Base-by-base conservation (phyloP, 2,797 vertebrate species). In the Gymnopithys bicolor region DNA sequence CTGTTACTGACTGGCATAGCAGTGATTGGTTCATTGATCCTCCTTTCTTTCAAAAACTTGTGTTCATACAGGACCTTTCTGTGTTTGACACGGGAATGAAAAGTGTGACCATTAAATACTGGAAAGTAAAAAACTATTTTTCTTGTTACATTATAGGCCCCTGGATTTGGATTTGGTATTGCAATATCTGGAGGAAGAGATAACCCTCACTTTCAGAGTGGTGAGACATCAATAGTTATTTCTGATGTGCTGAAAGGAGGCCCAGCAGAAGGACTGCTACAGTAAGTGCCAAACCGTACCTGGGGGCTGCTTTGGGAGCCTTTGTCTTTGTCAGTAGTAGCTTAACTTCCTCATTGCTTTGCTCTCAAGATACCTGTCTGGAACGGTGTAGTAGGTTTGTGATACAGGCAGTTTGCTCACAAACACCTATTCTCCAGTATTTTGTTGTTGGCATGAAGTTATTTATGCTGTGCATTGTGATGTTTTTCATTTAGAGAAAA, bases 171-270 rank as follows among this genome's bases (percentile, higher is more conserved):
- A 91, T 99, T 99, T 95, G 99, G 99, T 96, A 99, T 99, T 94
- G 99, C 99, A 96, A 99, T 99, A 98, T 99, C 99, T 89, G 99
- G 99, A 96, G 99, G 99, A 97, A 98, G 99, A 98, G 99, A 99
- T 98, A 99, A 99, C 97, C 99, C 99, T 95, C 99, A 99, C 97
- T 99, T 99, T 98, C 99, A 99, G 98, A 99, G 99, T n/a, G 99
- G 99, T 39, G 99, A 99, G 97, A 99, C 99, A 43, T 99, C 99
- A 45, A 99, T 99, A 92, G 99, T 99, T 77, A 99, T 99, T 97
- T 99, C 99, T 24, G 99, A 99, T 93, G 99, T 99, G 92, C 98
- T 99, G 93, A 99, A 99, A 97, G 99, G 99, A 96, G 99, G 99
- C 48, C 99, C 99, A 12, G 99, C 99, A 16, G 99, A 99, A 98